These are phyloP conservation scores for Hemichromis elongatus DNA, from an alignment of 2,113 vertebrate genomes.

Conservation along the genomic window DNA sequence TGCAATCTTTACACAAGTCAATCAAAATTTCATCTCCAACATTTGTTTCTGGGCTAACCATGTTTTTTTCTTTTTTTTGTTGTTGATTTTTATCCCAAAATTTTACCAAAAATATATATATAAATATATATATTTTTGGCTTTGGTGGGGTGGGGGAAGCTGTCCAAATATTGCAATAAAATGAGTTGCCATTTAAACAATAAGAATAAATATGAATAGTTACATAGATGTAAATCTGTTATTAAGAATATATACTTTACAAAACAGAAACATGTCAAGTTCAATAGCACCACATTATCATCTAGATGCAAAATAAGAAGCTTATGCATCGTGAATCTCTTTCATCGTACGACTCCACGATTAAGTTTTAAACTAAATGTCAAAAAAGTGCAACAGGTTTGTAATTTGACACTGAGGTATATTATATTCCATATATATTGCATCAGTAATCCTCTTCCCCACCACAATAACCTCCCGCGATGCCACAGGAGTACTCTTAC, in stretches of 20 bases:
- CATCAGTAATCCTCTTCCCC: conserved; percentile 11
- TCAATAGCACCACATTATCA: conserved; percentile 60
- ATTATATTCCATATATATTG: conserved; percentile 44
- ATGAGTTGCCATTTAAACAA: not conserved
- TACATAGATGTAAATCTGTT: conserved; percentile 41
- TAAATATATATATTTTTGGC: too few relatives aligned
- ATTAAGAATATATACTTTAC: conserved; percentile 51
- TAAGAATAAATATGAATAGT: conserved; percentile 58
- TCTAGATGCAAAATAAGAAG: conserved; percentile 47
- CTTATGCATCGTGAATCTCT: conserved; percentile 48
- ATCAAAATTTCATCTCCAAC: not conserved
- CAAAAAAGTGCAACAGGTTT: conserved; percentile 70
- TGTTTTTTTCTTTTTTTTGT: not conserved
- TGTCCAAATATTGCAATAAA: not conserved
- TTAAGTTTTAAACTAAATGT: conserved; percentile 41
- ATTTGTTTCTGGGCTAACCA: not conserved
- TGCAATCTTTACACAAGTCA: not conserved
- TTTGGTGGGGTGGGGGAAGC: not conserved
- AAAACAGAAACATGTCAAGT: conserved; percentile 24
- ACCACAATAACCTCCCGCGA: not conserved
- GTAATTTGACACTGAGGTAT: conserved; percentile 71
- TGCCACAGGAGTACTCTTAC: not conserved
- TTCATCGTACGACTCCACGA: conserved; percentile 2
- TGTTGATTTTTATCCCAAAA: not conserved
- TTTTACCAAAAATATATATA: not conserved